Evolutionary conservation across 2,113 vertebrate genomes (phyloP).

Genomic region (Tretioscincus oriximinensis): DNA sequence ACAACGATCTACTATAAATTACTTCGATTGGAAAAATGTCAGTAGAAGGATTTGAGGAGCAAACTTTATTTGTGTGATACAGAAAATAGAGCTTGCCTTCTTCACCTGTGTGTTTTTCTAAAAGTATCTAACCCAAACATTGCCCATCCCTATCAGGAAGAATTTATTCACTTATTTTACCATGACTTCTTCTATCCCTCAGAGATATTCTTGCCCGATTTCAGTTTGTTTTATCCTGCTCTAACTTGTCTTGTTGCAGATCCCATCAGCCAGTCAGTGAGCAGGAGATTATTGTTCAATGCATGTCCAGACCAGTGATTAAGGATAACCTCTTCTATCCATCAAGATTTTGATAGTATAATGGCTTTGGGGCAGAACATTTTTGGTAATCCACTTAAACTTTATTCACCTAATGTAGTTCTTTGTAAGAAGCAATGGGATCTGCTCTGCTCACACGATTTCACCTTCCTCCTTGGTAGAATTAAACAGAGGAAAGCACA

Average conservation of each 20-base stretch:
- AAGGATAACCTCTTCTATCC: background rate
- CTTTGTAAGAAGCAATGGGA: background rate
- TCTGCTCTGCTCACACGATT: too few species aligned
- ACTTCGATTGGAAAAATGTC: background rate
- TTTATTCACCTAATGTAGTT: background rate
- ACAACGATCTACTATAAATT: background rate
- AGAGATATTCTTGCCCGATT: background rate
- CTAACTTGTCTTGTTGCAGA: background rate
- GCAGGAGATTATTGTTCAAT: background rate
- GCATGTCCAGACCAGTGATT: slow-evolving; percentile 1
- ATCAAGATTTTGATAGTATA: background rate
- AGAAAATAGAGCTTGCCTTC: background rate
- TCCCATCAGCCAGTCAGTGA: background rate
- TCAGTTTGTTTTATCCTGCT: background rate
- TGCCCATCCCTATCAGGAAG: background rate
- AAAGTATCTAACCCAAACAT: too few species aligned
- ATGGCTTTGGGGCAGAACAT: background rate
- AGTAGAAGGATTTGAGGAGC: background rate
- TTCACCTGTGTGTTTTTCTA: background rate
- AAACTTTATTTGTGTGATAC: background rate
- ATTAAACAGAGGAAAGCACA: background rate
- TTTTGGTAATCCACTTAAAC: background rate
- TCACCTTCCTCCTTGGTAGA: background rate
- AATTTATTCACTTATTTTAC: background rate
- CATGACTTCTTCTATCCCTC: background rate